Evolutionary conservation across 2,888 invertebrate genomes (phyloP).

Genomic region (Xestia rhomboidea): DNA sequence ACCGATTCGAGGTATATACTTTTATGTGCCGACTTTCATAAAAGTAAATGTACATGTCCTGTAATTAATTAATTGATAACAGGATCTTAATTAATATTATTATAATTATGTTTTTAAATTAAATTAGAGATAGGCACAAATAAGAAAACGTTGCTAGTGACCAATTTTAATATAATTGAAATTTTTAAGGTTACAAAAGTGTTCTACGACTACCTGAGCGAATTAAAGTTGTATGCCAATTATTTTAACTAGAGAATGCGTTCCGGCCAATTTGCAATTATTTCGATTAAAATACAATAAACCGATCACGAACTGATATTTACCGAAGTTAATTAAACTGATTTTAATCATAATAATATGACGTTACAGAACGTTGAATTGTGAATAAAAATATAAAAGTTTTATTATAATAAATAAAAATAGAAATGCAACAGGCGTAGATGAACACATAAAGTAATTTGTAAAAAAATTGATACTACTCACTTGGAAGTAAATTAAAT

Average conservation of each 20-base stretch:
- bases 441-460: conserved; percentile 51
- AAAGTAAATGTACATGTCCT: conserved; percentile 58
- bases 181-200: conserved; percentile 11
- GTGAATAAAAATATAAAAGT: conserved; percentile 25
- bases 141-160: background rate
- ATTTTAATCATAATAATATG: conserved; percentile 10
- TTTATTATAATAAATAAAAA: conserved; percentile 25
- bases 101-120: conserved; percentile 35
- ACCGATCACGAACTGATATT: conserved; percentile 16
- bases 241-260: conserved; percentile 35
- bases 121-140: conserved; percentile 32
- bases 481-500: conserved; percentile 72
- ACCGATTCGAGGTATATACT: conserved; percentile 70
- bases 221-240: conserved; percentile 26
- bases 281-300: conserved; percentile 43
- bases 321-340: conserved; percentile 22
- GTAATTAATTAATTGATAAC: conserved; percentile 67
- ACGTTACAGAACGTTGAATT: conserved; percentile 7
- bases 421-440: conserved; percentile 53
- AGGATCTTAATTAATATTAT: conserved; percentile 66
- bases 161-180: background rate
- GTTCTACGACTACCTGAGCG: background rate
- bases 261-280: conserved; percentile 37
- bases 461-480: conserved; percentile 55
- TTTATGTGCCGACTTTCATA: conserved; percentile 67